These are phyloP conservation scores for Papilio elwesi DNA, from an alignment of 2,888 invertebrate species.

Conservation along the genomic window DNA sequence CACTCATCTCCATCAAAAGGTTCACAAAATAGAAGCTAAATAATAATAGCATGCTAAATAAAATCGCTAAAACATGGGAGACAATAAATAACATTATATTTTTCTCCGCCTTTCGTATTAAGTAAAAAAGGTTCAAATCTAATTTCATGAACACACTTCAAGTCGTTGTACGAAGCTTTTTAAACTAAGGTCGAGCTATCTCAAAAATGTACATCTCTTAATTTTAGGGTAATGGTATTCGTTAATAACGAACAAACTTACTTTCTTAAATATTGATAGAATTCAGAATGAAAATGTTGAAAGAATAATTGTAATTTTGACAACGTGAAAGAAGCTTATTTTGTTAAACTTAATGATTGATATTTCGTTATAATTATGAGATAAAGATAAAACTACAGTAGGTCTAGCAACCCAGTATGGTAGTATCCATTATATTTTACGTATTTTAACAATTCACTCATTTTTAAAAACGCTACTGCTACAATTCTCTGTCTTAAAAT, in stretches of 20 bases:
- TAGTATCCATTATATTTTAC: no score
- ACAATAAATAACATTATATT: slow-evolving; percentile 21
- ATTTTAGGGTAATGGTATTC: neutral
- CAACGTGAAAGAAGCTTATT: no score
- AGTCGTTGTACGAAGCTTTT: neutral
- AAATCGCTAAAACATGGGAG: neutral
- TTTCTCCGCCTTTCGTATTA: slow-evolving; percentile 25
- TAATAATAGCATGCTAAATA: slow-evolving; percentile 3
- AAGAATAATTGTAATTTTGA: neutral
- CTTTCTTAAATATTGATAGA: neutral
- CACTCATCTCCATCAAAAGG: neutral
- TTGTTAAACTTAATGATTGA: no score
- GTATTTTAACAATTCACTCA: no score
- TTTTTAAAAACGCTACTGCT: no score
- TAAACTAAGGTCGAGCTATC: neutral
- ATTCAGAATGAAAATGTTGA: neutral
- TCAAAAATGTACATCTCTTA: neutral
- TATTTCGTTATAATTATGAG: no score
- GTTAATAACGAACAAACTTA: neutral
- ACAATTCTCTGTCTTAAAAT: no score
- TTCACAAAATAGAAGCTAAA: no score
- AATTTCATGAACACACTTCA: neutral
- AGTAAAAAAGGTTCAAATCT: slow-evolving; percentile 12
- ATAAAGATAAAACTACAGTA: no score
- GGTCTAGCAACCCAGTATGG: no score